Evolutionary conservation across 2,113 vertebrate species (phyloP), one percentile per base, ranked within the genome.

Genomic region (Regulus satrapa): DNA sequence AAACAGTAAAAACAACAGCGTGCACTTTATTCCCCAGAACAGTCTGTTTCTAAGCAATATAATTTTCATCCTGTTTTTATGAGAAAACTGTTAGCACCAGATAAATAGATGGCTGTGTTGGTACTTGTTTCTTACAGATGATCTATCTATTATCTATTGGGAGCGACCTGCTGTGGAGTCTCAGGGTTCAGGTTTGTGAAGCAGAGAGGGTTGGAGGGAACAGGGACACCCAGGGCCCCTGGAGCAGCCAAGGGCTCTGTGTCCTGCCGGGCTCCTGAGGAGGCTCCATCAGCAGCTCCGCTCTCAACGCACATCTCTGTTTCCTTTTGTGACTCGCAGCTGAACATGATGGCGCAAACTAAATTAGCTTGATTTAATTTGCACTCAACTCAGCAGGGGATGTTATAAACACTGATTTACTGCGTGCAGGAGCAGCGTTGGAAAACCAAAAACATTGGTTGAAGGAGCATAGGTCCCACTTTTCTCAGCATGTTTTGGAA

Each of bases 281-380:
- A 71, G 59, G 41, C 52, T 48, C 54, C 0, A 5, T 45, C 34
- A 71, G 73, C 77, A 89, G 72, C 56, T 81, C 81, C 34, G 3
- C 2, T 36, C 78, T 29, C 59, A 40, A 69, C 16, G 10, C 74
- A 59, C 2, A 8, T 20, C 62, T 88, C 77, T 34, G 24, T 24
- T 93, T 29, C 49, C 62, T 83, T 85, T 85, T 79, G 81, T 79
- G 92, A 49, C 62, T 95, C 2, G 5, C 81, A 94, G 81, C 71
- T 76, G 89, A 97, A 73, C 66, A 85, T 2, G 41, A 52, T 64
- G 54, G 80, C 85, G 52, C 66, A 71, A 92, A 85, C 78, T 85
- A 95, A 94, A 92, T 95, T 85, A 93, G 88, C 85, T 63, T 90
- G 82, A 92, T 96, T 95, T 96, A 85, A 95, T 95, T 93, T 93